Evolutionary conservation across 1,140 invertebrate species (phyloP).

Genomic region (Panulirus ornatus): DNA sequence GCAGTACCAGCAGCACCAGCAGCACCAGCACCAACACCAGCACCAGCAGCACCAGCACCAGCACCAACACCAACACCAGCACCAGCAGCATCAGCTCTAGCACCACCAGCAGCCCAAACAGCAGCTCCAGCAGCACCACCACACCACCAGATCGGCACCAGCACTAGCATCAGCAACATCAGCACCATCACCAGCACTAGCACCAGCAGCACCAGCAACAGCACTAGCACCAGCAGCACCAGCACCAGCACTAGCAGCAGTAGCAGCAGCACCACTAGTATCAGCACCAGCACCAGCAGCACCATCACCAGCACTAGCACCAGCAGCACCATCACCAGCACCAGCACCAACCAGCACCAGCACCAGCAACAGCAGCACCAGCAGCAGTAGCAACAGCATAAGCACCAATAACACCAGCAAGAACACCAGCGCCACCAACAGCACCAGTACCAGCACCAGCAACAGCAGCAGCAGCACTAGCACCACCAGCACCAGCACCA

Average conservation of each 20-base stretch:
- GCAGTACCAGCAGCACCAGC: too few relatives aligned
- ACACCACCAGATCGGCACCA: neutral
- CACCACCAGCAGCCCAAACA: too few relatives aligned
- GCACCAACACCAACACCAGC: slow-evolving; percentile 28
- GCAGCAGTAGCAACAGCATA: slow-evolving; percentile 5
- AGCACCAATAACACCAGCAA: slow-evolving; percentile 29
- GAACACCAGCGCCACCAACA: slow-evolving; percentile 8
- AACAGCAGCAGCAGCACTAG: slow-evolving; percentile 19
- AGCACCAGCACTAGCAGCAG: neutral
- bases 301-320: slow-evolving; percentile 18
- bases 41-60: slow-evolving; percentile 19
- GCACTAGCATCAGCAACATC: slow-evolving; percentile 17
- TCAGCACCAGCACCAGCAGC: too few relatives aligned
- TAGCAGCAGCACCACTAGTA: neutral
- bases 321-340: slow-evolving; percentile 6
- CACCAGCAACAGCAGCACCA: slow-evolving; percentile 22
- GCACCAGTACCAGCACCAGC: slow-evolving; percentile 10
- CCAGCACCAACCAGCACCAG: neutral
- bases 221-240: too few relatives aligned
- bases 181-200: slow-evolving; percentile 36
- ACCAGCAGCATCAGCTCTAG: slow-evolving; percentile 24
- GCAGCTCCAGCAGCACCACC: neutral
- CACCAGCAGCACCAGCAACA: slow-evolving; percentile 24
- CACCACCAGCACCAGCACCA: slow-evolving; percentile 12
- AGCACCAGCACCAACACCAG: slow-evolving; percentile 22